Evolutionary conservation across 2,888 invertebrate genomes (phyloP).

Genomic region (Gandaritis pyraliata): DNA sequence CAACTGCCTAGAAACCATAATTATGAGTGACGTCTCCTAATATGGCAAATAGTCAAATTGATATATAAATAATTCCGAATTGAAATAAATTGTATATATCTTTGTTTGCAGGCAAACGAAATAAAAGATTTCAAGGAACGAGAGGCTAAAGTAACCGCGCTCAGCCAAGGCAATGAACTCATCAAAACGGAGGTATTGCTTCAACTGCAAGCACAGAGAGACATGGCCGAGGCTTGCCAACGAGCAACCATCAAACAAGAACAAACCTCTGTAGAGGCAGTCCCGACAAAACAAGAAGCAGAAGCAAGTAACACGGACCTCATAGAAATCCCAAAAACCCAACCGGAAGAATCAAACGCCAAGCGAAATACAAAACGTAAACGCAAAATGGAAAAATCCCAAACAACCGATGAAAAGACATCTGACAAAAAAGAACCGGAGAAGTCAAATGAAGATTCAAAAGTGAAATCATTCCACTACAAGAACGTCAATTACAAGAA

Average conservation of each 20-base stretch:
- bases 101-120: constrained; percentile 60
- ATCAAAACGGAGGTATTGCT: constrained; percentile 63
- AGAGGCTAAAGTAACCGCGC: constrained; percentile 65
- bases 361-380: constrained; percentile 53
- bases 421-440: constrained; percentile 37
- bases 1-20: too few relatives aligned
- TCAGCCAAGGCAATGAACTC: constrained; percentile 63
- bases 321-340: not conserved
- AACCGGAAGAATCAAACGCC: constrained; percentile 3
- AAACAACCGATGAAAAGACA: constrained; percentile 35
- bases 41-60: too few relatives aligned
- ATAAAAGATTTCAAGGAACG: constrained; percentile 64
- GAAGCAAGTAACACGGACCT: not conserved
- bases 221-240: constrained; percentile 29
- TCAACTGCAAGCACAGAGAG: constrained; percentile 56
- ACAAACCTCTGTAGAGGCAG: not conserved
- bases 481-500: constrained; percentile 65
- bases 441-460: constrained; percentile 41
- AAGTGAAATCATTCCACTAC: constrained; percentile 55
- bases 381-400: constrained; percentile 52
- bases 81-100: too few relatives aligned
- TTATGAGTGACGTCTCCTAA: too few relatives aligned
- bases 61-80: too few relatives aligned
- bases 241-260: not conserved
- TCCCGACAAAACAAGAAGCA: not conserved